Evolutionary conservation across 2,888 invertebrate genomes (phyloP).

Genomic region (Sussaba pulchella): DNA sequence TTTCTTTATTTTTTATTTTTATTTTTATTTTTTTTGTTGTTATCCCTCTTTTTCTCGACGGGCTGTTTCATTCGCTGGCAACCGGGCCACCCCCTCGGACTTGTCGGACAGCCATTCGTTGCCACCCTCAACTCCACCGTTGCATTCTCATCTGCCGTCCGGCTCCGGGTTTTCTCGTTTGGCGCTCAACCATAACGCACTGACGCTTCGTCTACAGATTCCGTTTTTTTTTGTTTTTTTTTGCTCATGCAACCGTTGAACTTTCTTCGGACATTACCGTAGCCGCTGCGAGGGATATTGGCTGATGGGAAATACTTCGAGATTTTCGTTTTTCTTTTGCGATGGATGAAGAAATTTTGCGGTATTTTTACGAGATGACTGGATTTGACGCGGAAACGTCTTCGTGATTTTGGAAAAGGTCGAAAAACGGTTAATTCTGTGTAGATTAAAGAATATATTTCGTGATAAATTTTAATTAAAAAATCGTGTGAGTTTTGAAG

Average conservation of each 20-base stretch:
- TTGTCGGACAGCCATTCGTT: constrained; percentile 57
- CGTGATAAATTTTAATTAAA: too few species aligned
- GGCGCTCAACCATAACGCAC: constrained; percentile 47
- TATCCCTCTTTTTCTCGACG: constrained; percentile 50
- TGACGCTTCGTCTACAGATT: constrained; percentile 51
- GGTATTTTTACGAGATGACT: too few species aligned
- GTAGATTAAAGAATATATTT: too few species aligned
- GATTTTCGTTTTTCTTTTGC: too few species aligned
- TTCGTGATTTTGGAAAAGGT: too few species aligned
- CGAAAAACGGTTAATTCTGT: too few species aligned
- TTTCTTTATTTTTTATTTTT: constrained; percentile 43
- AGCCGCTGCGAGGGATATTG: background rate
- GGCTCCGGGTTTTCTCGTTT: constrained; percentile 37
- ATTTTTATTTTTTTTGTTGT: constrained; percentile 56
- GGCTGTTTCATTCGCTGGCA: constrained; percentile 50
- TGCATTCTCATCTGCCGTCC: constrained; percentile 27
- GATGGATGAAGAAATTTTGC: too few species aligned
- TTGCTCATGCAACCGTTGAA: constrained; percentile 45
- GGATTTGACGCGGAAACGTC: too few species aligned
- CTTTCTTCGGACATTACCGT: constrained; percentile 47
- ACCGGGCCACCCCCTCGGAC: constrained; percentile 48
- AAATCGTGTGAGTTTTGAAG: too few species aligned
- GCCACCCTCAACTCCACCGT: constrained; percentile 12
- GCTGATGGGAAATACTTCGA: too few species aligned
- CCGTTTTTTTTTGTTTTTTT: background rate